phyloP scores from a whole-genome alignment of 2,797 vertebrate species.

The Pogonophryne albipinna region DNA sequence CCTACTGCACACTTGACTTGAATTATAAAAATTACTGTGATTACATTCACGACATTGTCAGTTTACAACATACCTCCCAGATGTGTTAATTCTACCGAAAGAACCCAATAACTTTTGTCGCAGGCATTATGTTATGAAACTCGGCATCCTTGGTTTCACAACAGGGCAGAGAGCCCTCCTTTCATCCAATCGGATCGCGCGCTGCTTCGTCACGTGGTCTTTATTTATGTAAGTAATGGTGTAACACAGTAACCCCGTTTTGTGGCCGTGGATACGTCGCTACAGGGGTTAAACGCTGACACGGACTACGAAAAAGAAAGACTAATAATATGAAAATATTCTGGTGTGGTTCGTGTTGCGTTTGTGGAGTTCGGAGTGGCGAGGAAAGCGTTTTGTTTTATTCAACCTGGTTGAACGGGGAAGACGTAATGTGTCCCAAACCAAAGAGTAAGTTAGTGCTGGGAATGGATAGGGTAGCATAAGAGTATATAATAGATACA shows the following conservation, averaged over 20 bases:
- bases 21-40: not conserved
- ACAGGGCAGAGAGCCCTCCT: conserved; percentile 77
- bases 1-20: rapidly evolving
- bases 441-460: conserved; percentile 57
- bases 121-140: conserved; percentile 85
- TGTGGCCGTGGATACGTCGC: conserved; percentile 19
- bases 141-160: conserved; percentile 83
- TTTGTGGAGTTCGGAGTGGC: conserved; percentile 43
- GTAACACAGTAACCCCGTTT: conserved; percentile 71
- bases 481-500: not conserved
- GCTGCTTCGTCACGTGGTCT: conserved; percentile 77
- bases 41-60: rapidly evolving
- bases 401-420: conserved; percentile 37
- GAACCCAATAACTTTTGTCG: conserved; percentile 32
- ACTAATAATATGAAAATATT: not conserved
- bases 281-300: conserved; percentile 44
- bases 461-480: conserved; percentile 24
- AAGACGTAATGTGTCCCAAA: conserved; percentile 50
- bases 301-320: not conserved
- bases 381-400: conserved; percentile 26
- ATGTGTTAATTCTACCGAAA: not conserved
- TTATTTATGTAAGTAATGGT: conserved; percentile 88
- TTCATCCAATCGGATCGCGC: conserved; percentile 77
- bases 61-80: rapidly evolving
- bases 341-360: not conserved